Percentiles rank a stretch among this genome's conserved stretches.
Conservation (phyloP, 2,888 invertebrate species). For the Sepioteuthis lessoniana region DNA sequence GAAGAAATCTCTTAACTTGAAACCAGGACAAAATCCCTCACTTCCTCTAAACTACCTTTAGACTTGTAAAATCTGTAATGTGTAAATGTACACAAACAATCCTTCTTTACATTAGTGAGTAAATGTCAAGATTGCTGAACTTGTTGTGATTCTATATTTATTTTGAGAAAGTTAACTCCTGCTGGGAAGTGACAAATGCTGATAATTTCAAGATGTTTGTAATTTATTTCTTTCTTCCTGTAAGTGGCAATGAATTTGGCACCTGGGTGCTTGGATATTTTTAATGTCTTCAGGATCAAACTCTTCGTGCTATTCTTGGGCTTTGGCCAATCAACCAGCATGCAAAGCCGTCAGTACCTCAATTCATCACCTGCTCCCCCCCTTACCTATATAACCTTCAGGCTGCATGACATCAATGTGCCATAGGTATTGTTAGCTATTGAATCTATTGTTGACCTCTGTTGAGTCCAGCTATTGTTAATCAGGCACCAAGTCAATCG, state of each 20-base stretch:
- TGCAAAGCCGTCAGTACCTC: neutral
- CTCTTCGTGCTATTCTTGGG: neutral
- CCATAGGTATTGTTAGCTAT: neutral
- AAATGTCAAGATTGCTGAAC: neutral
- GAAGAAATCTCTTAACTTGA: neutral
- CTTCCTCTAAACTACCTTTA: neutral
- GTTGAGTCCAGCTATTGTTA: no score
- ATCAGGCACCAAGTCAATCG: neutral
- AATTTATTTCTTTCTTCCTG: neutral
- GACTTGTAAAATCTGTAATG: neutral
- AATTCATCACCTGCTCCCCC: neutral
- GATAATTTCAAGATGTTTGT: conserved; percentile 8
- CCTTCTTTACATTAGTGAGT: neutral
- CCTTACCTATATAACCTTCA: neutral
- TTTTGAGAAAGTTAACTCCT: neutral
- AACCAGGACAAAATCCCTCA: neutral
- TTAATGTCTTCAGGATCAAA: neutral
- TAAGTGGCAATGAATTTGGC: neutral
- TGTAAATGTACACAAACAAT: neutral
- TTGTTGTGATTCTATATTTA: neutral
- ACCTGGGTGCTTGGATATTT: conserved; percentile 15
- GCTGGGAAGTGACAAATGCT: neutral
- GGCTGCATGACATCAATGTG: conserved; percentile 3
- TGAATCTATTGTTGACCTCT: neutral
- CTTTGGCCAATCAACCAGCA: neutral